phyloP scores from a whole-genome alignment of 2,113 vertebrate species.

The Salminus brasiliensis region DNA sequence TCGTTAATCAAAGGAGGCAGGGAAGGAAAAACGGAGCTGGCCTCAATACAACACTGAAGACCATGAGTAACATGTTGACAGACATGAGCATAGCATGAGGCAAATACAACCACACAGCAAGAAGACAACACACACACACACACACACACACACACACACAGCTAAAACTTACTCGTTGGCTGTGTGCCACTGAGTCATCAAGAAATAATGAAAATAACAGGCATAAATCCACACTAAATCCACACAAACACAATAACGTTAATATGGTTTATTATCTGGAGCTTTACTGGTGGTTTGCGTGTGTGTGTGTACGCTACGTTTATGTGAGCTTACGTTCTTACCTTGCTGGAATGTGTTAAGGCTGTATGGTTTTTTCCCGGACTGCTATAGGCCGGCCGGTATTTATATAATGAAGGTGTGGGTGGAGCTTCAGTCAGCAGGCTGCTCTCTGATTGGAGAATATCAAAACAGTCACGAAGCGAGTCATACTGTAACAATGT shows the following conservation, averaged over 20 bases:
- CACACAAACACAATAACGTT: slow-evolving; percentile 55
- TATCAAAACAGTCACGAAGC: background rate
- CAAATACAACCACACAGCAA: slow-evolving; percentile 25
- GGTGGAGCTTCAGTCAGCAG: slow-evolving; percentile 88
- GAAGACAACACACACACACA: slow-evolving; percentile 6
- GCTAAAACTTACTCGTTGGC: slow-evolving; percentile 76
- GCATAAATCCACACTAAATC: slow-evolving; percentile 58
- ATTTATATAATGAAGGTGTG: slow-evolving; percentile 95
- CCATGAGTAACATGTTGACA: slow-evolving; percentile 37
- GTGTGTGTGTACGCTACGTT: background rate
- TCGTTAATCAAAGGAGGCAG: slow-evolving; percentile 42
- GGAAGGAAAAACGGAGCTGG: slow-evolving; percentile 39
- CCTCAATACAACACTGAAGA: background rate
- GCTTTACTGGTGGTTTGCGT: too few species aligned
- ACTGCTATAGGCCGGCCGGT: slow-evolving; percentile 88
- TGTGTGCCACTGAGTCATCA: slow-evolving; percentile 75
- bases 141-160: slow-evolving; percentile 52
- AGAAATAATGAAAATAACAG: slow-evolving; percentile 68
- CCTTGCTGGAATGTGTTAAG: slow-evolving; percentile 75
- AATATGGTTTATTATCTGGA: slow-evolving; percentile 29
- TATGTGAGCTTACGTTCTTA: slow-evolving; percentile 45
- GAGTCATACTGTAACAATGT: background rate
- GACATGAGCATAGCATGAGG: slow-evolving; percentile 41
- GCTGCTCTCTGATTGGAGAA: slow-evolving; percentile 80
- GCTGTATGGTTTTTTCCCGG: slow-evolving; percentile 81